Evolutionary conservation across 2,797 vertebrate species (phyloP).

Genomic region (Acanthopagrus latus): DNA sequence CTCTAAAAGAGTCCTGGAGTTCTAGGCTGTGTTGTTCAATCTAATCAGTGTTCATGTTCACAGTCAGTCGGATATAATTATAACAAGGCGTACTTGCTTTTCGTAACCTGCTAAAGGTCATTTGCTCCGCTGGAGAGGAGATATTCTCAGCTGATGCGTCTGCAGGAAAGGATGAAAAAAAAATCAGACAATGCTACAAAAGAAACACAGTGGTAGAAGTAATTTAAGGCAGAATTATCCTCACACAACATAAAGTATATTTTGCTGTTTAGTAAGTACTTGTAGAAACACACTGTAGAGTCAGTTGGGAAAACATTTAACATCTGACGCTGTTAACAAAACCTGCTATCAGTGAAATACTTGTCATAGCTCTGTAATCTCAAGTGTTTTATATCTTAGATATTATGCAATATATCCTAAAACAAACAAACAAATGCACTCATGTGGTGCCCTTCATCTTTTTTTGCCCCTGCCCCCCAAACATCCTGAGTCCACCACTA

Average conservation of each 20-base stretch:
- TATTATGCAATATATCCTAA: too few species aligned
- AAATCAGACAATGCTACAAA: background rate
- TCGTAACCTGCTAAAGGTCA: constrained; percentile 42
- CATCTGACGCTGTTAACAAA: background rate
- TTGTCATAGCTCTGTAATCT: background rate
- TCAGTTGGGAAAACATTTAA: background rate
- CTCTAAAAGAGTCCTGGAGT: constrained; percentile 4
- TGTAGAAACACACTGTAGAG: too few species aligned
- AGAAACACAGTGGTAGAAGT: background rate
- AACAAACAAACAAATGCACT: too few species aligned
- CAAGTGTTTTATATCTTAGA: background rate
- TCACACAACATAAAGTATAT: background rate
- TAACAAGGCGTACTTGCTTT: constrained; percentile 37
- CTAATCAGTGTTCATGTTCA: constrained; percentile 55
- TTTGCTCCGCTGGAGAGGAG: constrained; percentile 8
- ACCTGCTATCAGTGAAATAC: too few species aligned
- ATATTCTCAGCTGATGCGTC: constrained; percentile 3
- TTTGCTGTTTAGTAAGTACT: background rate
- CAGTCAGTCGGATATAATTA: constrained; percentile 57
- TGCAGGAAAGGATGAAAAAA: background rate
- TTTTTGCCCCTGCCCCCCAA: too few species aligned
- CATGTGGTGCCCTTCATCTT: too few species aligned
- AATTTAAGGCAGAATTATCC: background rate
- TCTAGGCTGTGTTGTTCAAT: constrained; percentile 40
- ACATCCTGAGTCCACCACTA: too few species aligned